Evolutionary conservation across 1,140 invertebrate genomes (phyloP), one percentile per base, ranked within the genome.

Genomic region (Sinonovacula constricta): DNA sequence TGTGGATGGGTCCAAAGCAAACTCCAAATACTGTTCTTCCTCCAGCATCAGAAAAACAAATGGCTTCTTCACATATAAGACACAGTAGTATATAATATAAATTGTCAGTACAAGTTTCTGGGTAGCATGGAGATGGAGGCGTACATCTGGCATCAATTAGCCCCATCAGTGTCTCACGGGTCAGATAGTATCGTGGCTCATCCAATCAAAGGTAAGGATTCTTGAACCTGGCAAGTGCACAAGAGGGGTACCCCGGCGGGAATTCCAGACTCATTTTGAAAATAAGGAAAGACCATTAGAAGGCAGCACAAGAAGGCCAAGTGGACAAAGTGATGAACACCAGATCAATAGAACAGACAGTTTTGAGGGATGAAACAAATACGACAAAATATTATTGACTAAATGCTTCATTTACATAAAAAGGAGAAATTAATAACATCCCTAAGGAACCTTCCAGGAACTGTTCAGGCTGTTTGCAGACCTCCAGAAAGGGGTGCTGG

Each of bases 71-170:
- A 76, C 62, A 74, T 49, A 49, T 24, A 57, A 67, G 24, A 66
- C 36, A 63, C 66, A n/a, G 67, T 57, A 24, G 26, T 39, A 51
- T 72, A 59, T 72, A 69, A 45, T 69, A 74, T 74, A 76, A 24
- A 22, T 30, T 54, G 65, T 53, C 56, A 56, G 30, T 30, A 67
- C 30, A 36, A 34, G 31, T 45, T 67, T 76, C 59, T 34, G 71
- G 57, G 33, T 51, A 22, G 65, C 39, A 31, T 59, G 66, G 62
- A 56, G 67, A 24, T 31, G 59, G 30, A 76, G 72, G 72, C 72
- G 62, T 76, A 45, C 75, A 78, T 78, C 75, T 78, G 75, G 75
- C 57, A 69, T 60, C 39, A 68, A 70, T 78, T 78, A 69, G 62
- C 36, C 72, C 63, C 70, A 74, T 76, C 63, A 53, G 18, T 45